Evolutionary conservation across 2,113 vertebrate genomes (phyloP).

Genomic region (Oryzias melastigma): DNA sequence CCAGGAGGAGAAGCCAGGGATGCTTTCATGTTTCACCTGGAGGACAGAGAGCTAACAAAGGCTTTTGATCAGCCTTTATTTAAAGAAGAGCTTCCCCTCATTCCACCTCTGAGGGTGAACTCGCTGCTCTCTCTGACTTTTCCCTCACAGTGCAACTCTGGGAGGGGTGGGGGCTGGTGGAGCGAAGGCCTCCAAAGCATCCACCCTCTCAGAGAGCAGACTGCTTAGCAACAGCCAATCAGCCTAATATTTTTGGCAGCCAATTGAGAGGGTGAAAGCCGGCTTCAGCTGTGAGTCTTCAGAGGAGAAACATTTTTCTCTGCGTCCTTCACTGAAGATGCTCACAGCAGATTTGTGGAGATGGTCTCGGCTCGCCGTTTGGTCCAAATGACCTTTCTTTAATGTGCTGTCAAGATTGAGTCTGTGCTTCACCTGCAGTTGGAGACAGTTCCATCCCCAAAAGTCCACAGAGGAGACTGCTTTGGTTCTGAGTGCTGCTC

Average conservation of each 20-base stretch:
- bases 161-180: slow-evolving; percentile 37
- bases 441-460: slow-evolving; percentile 43
- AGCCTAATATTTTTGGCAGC: slow-evolving; percentile 73
- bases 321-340: slow-evolving; percentile 31
- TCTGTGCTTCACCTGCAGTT: slow-evolving; percentile 14
- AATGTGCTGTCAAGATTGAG: background rate
- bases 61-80: slow-evolving; percentile 57
- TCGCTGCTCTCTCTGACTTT: slow-evolving; percentile 52
- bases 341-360: slow-evolving; percentile 50
- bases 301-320: slow-evolving; percentile 56
- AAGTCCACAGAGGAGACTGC: slow-evolving; percentile 22
- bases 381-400: slow-evolving; percentile 48
- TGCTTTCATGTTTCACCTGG: slow-evolving; percentile 46
- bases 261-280: slow-evolving; percentile 56
- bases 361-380: slow-evolving; percentile 47
- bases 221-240: slow-evolving; percentile 82
- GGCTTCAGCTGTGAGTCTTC: slow-evolving; percentile 44
- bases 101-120: slow-evolving; percentile 56
- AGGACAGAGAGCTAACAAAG: slow-evolving; percentile 52
- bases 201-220: slow-evolving; percentile 62
- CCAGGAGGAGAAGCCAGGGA: background rate
- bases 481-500: slow-evolving; percentile 39
- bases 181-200: slow-evolving; percentile 37
- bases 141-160: slow-evolving; percentile 35
- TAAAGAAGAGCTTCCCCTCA: slow-evolving; percentile 28